Base-by-base conservation (phyloP, 2,797 vertebrate species). In the Podarcis siculus region DNA sequence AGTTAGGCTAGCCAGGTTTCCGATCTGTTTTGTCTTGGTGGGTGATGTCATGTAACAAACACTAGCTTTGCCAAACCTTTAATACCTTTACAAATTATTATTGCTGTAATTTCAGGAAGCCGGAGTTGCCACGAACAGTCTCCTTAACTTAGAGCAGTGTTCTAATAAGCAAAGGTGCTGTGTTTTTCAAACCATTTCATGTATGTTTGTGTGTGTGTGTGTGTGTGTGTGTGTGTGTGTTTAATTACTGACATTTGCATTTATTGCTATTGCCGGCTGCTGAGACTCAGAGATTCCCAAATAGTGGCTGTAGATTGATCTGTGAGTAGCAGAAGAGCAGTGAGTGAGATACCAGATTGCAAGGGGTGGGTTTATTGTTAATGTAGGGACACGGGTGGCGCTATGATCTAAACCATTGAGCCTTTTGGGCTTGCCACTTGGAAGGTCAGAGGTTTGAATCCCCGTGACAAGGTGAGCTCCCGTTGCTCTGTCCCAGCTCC, bases 51-150 rank as follows among this genome's bases (percentile, higher is more conserved):
- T 86, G 88, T 93, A 89, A 83, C 30, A 55, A 73, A 66, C 89
- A 80, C 88, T 93, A 96, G 93, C 88, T 93, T 95, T 97, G 96
- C 97, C 96, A 97, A 95, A 92, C 85, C 90, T 87, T 85, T 64
- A 66, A 90, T 87, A 93, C 39, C 0, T 93, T 72, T 72, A 86
- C 6, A 78, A 91, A 89, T 85, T 2, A 67, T 25, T 19, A 32
- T 32, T 93, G 91, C 49, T 67, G 64, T 9, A 61, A 89, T 94
- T 94, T 95, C 92, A 94, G 93, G 91, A 95, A 82, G 75, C 66
- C 80, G 15, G 86, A 88, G 94, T 96, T 94, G 93, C 91, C 91
- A 89, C 67, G 87, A 69, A 83, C 89, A 72, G 78, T 71, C 71
- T 82, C 45, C 66, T 87, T 83, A 85, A 92, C 90, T 88, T 94